Percentiles rank a stretch among this genome's conserved stretches.
phyloP scores from a whole-genome alignment of 1,140 invertebrate genomes.

The Neoseiulus cucumeris region DNA sequence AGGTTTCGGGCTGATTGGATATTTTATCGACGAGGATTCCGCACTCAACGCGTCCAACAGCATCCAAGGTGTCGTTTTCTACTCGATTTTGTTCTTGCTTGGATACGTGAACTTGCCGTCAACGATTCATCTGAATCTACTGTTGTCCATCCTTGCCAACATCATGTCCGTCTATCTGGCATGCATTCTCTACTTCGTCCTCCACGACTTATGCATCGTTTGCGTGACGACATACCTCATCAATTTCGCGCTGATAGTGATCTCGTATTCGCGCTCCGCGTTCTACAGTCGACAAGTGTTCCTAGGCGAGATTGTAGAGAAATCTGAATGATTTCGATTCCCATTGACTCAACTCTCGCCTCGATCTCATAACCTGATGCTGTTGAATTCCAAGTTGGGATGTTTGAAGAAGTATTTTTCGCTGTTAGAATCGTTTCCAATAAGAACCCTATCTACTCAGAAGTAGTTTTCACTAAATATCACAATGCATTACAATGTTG shows the following conservation, averaged over 20 bases:
- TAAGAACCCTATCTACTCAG: too few relatives aligned
- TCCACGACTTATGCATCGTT: conserved; percentile 54
- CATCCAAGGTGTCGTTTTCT: conserved; percentile 46
- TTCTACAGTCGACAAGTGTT: too few relatives aligned
- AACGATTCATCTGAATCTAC: conserved; percentile 33
- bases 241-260: conserved; percentile 36
- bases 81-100: conserved; percentile 39
- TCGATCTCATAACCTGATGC: too few relatives aligned
- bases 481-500: too few relatives aligned
- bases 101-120: conserved; percentile 34
- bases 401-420: too few relatives aligned
- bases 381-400: too few relatives aligned
- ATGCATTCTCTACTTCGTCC: conserved; percentile 47
- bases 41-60: conserved; percentile 48
- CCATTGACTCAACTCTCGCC: too few relatives aligned
- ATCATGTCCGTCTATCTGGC: conserved; percentile 50
- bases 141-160: conserved; percentile 36
- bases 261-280: neutral
- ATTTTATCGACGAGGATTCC: conserved; percentile 33
- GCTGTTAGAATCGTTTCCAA: too few relatives aligned
- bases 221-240: conserved; percentile 56
- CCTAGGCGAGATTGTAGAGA: too few relatives aligned
- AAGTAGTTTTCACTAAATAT: too few relatives aligned
- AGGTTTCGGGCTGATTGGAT: conserved; percentile 47
- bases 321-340: too few relatives aligned